phyloP scores from a whole-genome alignment of 2,888 invertebrate genomes.

The Phaedon cochleariae region DNA sequence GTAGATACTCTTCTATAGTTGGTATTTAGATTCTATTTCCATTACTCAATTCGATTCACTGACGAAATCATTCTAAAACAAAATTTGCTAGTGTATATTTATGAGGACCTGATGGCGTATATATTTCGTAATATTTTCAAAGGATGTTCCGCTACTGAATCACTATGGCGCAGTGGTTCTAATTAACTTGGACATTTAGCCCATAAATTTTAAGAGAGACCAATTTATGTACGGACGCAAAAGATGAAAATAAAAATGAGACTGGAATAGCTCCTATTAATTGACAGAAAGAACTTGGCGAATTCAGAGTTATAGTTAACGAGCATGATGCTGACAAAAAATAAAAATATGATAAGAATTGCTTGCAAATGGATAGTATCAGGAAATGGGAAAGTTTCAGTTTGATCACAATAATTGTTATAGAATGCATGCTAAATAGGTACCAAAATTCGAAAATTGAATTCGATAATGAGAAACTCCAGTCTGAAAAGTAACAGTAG shows the following conservation, averaged over 20 bases:
- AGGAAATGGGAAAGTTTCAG: no score
- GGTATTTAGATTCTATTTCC: no score
- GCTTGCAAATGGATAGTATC: no score
- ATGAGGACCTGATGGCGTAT: neutral
- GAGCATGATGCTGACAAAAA: neutral
- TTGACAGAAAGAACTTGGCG: slow-evolving; percentile 43
- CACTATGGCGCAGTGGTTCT: slow-evolving; percentile 53
- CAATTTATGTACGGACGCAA: slow-evolving; percentile 53
- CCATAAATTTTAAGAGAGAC: slow-evolving; percentile 55
- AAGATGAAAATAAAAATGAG: slow-evolving; percentile 53
- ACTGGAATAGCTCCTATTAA: slow-evolving; percentile 55
- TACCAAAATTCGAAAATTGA: no score
- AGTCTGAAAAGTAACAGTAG: no score
- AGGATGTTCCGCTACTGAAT: slow-evolving; percentile 36
- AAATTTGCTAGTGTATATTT: neutral
- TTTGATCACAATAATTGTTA: no score
- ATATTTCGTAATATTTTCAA: slow-evolving; percentile 20
- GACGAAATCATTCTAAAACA: neutral
- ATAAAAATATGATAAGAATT: neutral
- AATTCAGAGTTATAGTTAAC: neutral
- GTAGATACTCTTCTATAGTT: no score
- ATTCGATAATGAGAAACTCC: no score
- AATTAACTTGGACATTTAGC: slow-evolving; percentile 57
- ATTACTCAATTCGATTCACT: no score
- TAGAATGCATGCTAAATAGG: no score